Evolutionary conservation across 2,888 invertebrate genomes (phyloP), one percentile per base, ranked within the genome.

Genomic region (Xestia c-nigrum): DNA sequence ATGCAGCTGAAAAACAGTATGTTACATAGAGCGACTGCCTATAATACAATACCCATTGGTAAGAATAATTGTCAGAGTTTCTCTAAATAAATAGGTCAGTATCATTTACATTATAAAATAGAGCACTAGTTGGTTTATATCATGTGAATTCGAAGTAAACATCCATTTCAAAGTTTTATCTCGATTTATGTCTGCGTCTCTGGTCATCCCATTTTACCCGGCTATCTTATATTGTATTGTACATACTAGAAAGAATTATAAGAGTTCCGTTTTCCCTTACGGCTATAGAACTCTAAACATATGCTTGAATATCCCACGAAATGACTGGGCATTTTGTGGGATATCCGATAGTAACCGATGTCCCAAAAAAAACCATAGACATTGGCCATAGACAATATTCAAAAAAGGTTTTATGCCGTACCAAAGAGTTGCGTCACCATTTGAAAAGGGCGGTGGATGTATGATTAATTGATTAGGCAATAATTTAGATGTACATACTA

Each of bases 401-500:
- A 24, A 59, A 55, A 38, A 71, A 59, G 70, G 71, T 68, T 80
- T 68, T 4, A 40, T 31, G 31, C 52, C 31, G 73, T 65, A 78
- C 83, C 83, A 85, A 83, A 83, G 78, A 85, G 46, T 38, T 19
- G 10, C 9, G 12, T 47, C 24, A 71, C 68, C 64, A 63, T 69
- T 82, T 52, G 52, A 16, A 31, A 64, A 59, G 52, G 16, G 76
- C 65, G 82, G 69, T 76, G 24, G 65, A 63, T 64, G 31, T 5
- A 64, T 57, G 19, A 47, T n/a, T n/a, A n/a, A n/a, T n/a, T n/a
- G n/a, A n/a, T 64, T 59, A 31, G 24, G 47, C 59, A 69, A 65
- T 80, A 66, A 75, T 57, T 80, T 50, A 52, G 55, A 46, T 83
- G 85, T 83, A 82, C 57, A 85, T 77, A 85, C 43, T 71, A 73